Percentiles rank a stretch among this genome's conserved stretches.
Conservation (phyloP, 92 coral and sea anemone species). For the Diadumene lineata region DNA sequence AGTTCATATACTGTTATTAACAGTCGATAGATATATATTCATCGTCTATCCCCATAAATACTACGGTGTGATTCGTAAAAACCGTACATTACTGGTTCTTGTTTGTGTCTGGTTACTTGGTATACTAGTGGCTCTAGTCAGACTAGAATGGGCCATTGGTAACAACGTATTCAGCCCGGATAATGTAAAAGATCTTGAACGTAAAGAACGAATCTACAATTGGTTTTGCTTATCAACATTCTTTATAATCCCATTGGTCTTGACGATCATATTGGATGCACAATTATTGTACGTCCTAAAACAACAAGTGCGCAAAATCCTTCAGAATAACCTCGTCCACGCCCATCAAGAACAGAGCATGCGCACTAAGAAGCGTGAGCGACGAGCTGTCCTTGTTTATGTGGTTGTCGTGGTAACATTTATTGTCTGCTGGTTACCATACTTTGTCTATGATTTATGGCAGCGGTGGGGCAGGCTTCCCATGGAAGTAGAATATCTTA, state of each 20-base stretch:
- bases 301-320: constrained; percentile 37
- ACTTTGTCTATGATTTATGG: constrained; percentile 40
- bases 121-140: constrained; percentile 16
- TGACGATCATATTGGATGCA: constrained; percentile 32
- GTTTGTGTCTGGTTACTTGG: constrained; percentile 30
- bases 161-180: constrained; percentile 10
- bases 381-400: constrained; percentile 40
- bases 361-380: constrained; percentile 36
- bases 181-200: constrained; percentile 9
- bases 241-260: constrained; percentile 27
- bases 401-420: constrained; percentile 42
- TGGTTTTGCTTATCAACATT: constrained; percentile 39
- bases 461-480: constrained; percentile 35
- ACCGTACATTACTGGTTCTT: constrained; percentile 13
- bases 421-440: constrained; percentile 39
- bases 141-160: constrained; percentile 38
- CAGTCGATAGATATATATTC: constrained; percentile 35
- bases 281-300: constrained; percentile 20
- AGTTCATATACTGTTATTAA: constrained; percentile 31
- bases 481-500: constrained; percentile 24
- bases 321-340: constrained; percentile 35
- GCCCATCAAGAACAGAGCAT: constrained; percentile 29
- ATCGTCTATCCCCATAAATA: constrained; percentile 38
- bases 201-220: constrained; percentile 40
- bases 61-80: constrained; percentile 38